Percentiles rank a stretch among this genome's conserved stretches.
These are phyloP conservation scores for Drosophila nannoptera DNA, from an alignment of 1,140 invertebrate genomes.

Conservation along the genomic window DNA sequence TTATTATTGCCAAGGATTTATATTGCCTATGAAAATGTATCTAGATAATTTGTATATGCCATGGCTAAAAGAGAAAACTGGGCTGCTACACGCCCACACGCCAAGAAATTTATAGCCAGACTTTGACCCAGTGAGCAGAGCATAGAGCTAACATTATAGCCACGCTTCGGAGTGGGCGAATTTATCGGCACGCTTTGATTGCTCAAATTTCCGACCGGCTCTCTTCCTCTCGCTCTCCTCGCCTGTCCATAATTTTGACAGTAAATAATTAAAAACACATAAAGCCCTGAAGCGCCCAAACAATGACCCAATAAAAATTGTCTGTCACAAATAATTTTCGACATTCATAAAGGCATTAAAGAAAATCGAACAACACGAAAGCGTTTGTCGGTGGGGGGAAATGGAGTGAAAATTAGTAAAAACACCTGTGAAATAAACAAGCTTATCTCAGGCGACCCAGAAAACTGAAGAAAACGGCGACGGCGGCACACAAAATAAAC, in stretches of 20 bases:
- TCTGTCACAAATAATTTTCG: constrained; percentile 41
- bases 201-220: background rate
- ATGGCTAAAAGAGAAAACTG: constrained; percentile 5
- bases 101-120: background rate
- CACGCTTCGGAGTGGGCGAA: constrained; percentile 26
- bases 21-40: too few relatives aligned
- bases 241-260: constrained; percentile 11
- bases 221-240: background rate
- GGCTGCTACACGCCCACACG: constrained; percentile 3
- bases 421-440: constrained; percentile 65
- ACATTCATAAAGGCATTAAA: constrained; percentile 41
- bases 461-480: constrained; percentile 31
- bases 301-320: constrained; percentile 53
- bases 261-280: constrained; percentile 51
- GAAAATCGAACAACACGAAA: constrained; percentile 21
- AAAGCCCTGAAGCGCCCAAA: constrained; percentile 26
- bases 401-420: constrained; percentile 52
- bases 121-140: background rate
- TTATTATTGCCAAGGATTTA: too few relatives aligned
- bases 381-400: constrained; percentile 21
- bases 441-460: constrained; percentile 58
- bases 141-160: constrained; percentile 12
- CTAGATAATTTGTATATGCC: background rate
- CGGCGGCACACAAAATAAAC: constrained; percentile 26
- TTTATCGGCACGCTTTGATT: constrained; percentile 4